Percentiles rank a stretch among this genome's conserved stretches.
Evolutionary conservation across 2,113 vertebrate genomes (phyloP).

Genomic region (Nycticryphes semicollaris): DNA sequence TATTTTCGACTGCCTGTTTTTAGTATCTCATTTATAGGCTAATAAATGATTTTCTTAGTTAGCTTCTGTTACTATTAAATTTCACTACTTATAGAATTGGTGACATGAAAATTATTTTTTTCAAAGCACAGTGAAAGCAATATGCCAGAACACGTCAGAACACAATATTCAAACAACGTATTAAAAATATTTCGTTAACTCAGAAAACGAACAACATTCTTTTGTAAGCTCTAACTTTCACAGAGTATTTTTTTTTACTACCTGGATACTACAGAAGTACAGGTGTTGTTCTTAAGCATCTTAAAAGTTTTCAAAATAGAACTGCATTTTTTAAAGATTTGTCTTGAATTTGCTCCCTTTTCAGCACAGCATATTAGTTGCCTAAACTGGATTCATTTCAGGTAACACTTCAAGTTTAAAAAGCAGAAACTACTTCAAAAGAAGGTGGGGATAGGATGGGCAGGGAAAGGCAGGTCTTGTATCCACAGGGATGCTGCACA

Average conservation of each 20-base stretch:
- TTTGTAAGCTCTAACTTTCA: not conserved
- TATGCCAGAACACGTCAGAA: not conserved
- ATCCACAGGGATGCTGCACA: not conserved
- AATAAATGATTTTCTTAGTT: not conserved
- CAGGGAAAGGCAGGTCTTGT: not conserved
- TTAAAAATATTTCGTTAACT: not conserved
- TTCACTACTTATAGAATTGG: not conserved
- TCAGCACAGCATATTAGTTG: not conserved
- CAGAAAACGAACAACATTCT: not conserved
- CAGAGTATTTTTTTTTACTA: not conserved
- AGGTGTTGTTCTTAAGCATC: not conserved
- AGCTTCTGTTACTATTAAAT: not conserved
- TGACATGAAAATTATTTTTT: not conserved
- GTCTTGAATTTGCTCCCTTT: not conserved
- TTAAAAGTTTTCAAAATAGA: not conserved
- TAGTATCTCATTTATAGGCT: not conserved
- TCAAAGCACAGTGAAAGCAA: not conserved
- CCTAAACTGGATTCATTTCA: not conserved
- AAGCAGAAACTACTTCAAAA: not conserved
- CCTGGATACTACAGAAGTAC: not conserved
- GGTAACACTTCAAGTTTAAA: not conserved
- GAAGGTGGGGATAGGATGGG: not conserved
- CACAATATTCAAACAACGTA: not conserved
- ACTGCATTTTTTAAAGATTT: not conserved
- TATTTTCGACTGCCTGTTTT: not conserved